phyloP scores from a whole-genome alignment of 2,797 vertebrate genomes.

The Mallotus villosus region DNA sequence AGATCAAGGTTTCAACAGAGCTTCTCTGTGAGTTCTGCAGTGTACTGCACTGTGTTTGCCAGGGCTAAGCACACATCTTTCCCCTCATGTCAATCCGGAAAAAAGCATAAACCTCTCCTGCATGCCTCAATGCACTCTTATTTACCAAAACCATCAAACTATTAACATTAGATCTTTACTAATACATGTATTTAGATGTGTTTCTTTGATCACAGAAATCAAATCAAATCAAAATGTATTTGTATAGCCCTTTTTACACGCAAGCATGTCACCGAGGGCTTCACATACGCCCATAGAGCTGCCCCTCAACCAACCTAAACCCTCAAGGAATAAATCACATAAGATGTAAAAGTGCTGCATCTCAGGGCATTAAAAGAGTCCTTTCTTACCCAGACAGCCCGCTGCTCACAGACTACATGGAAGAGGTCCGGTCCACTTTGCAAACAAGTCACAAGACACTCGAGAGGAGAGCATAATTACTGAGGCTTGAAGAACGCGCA shows the following conservation, averaged over 20 bases:
- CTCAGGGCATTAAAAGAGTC: slow-evolving; percentile 58
- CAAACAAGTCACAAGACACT: slow-evolving; percentile 75
- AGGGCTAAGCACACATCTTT: too few relatives aligned
- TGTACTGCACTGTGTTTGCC: too few relatives aligned
- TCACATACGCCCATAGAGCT: too few relatives aligned
- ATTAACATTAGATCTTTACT: slow-evolving; percentile 4
- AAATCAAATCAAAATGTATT: too few relatives aligned
- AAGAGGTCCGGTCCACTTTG: slow-evolving; percentile 61
- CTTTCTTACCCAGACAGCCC: slow-evolving; percentile 51
- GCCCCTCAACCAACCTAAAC: too few relatives aligned
- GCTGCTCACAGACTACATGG: slow-evolving; percentile 38
- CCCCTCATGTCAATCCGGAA: background rate
- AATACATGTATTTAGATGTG: slow-evolving; percentile 26
- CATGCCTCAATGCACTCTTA: background rate
- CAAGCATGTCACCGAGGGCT: too few relatives aligned
- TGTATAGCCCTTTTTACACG: too few relatives aligned
- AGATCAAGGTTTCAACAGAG: too few relatives aligned
- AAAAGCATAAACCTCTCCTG: background rate
- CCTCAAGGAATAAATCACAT: slow-evolving; percentile 39
- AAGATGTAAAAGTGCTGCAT: slow-evolving; percentile 49
- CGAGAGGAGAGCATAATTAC: slow-evolving; percentile 62
- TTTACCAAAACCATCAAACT: slow-evolving; percentile 9
- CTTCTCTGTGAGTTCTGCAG: too few relatives aligned
- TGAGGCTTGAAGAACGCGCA: slow-evolving; percentile 47
- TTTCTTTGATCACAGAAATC: slow-evolving; percentile 35